These are phyloP conservation scores for Dryocosmus kuriphilus DNA, from an alignment of 2,888 invertebrate genomes.

Conservation along the genomic window DNA sequence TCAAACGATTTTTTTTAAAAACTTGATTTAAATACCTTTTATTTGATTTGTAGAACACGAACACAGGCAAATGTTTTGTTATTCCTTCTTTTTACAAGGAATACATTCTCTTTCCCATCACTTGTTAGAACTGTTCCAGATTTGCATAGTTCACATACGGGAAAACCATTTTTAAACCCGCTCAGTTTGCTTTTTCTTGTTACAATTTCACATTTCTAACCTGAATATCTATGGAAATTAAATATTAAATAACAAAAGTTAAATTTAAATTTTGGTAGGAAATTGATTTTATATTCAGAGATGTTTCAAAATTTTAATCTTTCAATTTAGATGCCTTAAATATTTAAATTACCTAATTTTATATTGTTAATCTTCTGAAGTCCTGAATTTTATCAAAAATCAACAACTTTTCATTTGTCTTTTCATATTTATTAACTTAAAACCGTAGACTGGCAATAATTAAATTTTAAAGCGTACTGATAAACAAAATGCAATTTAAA, in stretches of 20 bases:
- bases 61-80: conserved; percentile 57
- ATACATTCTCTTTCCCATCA: conserved; percentile 74
- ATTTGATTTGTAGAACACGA: conserved; percentile 69
- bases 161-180: conserved; percentile 62
- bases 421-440: background rate
- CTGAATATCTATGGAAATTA: conserved; percentile 66
- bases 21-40: no score
- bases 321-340: no score
- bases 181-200: conserved; percentile 71
- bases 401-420: background rate
- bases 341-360: no score
- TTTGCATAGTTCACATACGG: conserved; percentile 71
- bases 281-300: background rate
- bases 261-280: background rate
- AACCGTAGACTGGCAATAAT: no score
- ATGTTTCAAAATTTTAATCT: no score
- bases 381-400: no score
- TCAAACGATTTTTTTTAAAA: no score
- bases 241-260: background rate
- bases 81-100: conserved; percentile 66
- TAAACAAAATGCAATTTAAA: no score
- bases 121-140: conserved; percentile 68
- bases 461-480: no score
- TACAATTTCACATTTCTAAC: conserved; percentile 78
- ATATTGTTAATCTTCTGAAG: no score